Conservation (phyloP, 2,888 invertebrate species). For the Portevinia maculata region DNA sequence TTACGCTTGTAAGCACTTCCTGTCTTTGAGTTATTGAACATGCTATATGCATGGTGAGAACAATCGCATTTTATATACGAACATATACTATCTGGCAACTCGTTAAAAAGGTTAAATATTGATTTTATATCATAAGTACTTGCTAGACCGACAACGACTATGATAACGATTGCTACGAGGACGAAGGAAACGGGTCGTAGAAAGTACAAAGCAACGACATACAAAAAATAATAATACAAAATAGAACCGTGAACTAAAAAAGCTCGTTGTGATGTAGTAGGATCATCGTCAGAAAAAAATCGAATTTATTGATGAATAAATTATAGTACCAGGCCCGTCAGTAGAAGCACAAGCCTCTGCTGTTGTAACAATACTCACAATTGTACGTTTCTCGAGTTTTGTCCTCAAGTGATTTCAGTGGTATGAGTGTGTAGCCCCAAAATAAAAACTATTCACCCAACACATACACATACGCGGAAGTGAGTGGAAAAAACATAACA, state of each 20-base stretch:
- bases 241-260: conserved; percentile 43
- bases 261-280: conserved; percentile 44
- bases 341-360: conserved; percentile 21
- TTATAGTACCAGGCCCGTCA: conserved; percentile 44
- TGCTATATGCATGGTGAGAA: background rate
- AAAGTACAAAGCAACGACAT: conserved; percentile 2
- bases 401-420: conserved; percentile 29
- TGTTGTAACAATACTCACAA: conserved; percentile 25
- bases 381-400: conserved; percentile 15
- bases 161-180: conserved; percentile 48
- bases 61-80: background rate
- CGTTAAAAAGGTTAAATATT: conserved; percentile 75
- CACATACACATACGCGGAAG: conserved; percentile 8
- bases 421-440: background rate
- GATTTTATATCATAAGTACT: conserved; percentile 76
- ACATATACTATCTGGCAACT: conserved; percentile 53
- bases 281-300: conserved; percentile 26
- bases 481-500: conserved; percentile 9
- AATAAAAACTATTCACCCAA: background rate
- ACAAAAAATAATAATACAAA: conserved; percentile 41
- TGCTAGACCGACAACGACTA: conserved; percentile 59
- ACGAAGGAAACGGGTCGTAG: conserved; percentile 15
- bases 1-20: conserved; percentile 42
- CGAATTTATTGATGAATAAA: conserved; percentile 48
- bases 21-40: conserved; percentile 55